Evolutionary conservation across 2,113 vertebrate species (phyloP), one percentile per base, ranked within the genome.

Genomic region (Cebus imitator): DNA sequence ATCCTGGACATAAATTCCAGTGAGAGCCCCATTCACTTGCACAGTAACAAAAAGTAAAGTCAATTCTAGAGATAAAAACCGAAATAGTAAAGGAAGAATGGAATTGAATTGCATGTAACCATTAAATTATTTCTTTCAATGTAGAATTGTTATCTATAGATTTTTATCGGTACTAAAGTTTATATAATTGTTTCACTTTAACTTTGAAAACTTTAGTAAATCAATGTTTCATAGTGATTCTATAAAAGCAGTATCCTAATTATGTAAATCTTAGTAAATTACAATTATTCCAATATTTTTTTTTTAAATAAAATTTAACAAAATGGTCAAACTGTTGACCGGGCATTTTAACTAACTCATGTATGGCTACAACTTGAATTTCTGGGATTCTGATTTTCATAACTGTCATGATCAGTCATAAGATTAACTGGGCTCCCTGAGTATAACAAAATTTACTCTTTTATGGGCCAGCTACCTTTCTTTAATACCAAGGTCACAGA

Each of bases 1-100:
- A 72, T 83, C 52, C 40, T 88, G 61, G 35, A 90, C 48, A 95
- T 96, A 95, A 98, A 94, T 97, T 97, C n/a, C 52, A 82, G 48
- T 73, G 86, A 93, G 58, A 94, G 10, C 4, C 23, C 57, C 3
- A 5, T 94, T 94, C 84, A 89, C 58, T 76, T 96, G 58, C 75
- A 90, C 9, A 37, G 78, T 68, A 94, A 87, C 80, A 85, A 95
- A 95, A 97, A 90, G 57, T 73, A 95, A 95, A 97, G 78, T 87
- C 89, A 97, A 84, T 91, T 90, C 20, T 61, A 87, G 45, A 90
- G 32, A 95, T 25, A 84, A 93, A 96, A 75, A 72, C 35, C 72
- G 23, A 9, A 90, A 87, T 66, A 84, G 66, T 85, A 94, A 91
- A 92, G 11, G 32, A 89, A 82, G 68, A 17, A 58, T 84, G 45